phyloP scores from a whole-genome alignment of 2,113 vertebrate genomes.

The Brienomyrus brachyistius region DNA sequence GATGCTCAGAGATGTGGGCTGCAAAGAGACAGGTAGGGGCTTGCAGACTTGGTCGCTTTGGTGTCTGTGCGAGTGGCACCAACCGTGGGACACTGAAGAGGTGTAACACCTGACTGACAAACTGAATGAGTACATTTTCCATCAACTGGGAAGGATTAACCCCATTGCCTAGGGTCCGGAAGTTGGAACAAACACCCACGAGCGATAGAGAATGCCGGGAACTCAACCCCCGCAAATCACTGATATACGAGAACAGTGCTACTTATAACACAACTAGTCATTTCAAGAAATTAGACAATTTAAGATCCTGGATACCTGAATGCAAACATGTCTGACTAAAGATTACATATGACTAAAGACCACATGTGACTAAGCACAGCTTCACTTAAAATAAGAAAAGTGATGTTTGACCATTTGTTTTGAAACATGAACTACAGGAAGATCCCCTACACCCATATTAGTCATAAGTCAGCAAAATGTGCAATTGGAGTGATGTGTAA shows the following conservation, averaged over 20 bases:
- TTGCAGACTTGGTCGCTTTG: neutral
- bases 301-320: neutral
- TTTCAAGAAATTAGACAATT: neutral
- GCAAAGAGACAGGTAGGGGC: constrained; percentile 14
- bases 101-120: neutral
- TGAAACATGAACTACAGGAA: neutral
- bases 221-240: constrained; percentile 1
- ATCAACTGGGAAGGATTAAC: neutral
- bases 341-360: neutral
- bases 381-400: neutral
- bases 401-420: neutral
- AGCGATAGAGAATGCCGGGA: neutral
- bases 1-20: constrained; percentile 98
- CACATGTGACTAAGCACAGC: neutral
- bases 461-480: neutral
- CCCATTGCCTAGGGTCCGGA: neutral
- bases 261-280: neutral
- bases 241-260: neutral
- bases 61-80: neutral
- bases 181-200: constrained; percentile 9
- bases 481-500: neutral
- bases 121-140: neutral
- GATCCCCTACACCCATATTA: neutral
- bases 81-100: neutral
- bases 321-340: neutral